Base-by-base conservation (phyloP, 2,888 invertebrate species). In the Erebia ligea region DNA sequence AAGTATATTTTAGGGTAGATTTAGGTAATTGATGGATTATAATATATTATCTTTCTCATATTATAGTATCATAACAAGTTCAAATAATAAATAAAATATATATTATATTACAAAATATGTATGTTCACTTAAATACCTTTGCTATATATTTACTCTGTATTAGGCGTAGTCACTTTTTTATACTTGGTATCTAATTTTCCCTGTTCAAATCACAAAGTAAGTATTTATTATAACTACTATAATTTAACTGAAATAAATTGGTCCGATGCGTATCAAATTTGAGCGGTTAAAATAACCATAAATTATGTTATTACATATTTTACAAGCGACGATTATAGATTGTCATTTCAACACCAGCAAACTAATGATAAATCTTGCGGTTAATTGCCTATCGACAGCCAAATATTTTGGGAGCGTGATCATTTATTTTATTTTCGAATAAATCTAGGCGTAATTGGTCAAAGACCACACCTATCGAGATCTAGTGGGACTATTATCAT, bases 381-480 rank as follows among this genome's bases (percentile, higher is more conserved):
- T 70, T 71, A 79, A 76, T 77, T 74, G 71, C 68, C 68, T 71
- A 73, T 74, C 71, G 75, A 71, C 72, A 76, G 70, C 70, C 73
- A 70, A 76, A 69, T 72, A 73, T 64, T 73, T 64, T 75, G 65
- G 58, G 69, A 76, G 76, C 71, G 75, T 61, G 69, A 68, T 73
- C 76, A 74, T 80, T 76, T 77, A 77, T 78, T 76, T 77, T 75
- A 71, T 76, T 76, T 71, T 69, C 69, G 62, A 78, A 84, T 83
- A 84, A 83, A 85, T 82, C 79, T 80, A 67, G 67, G 70, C 70
- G 79, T 84, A 80, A 83, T 82, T 81, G 70, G 42, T 68, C 50
- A 75, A 70, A 75, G 82, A 84, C 83, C 86, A 85, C 86, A 85
- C 85, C 85, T 82, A 81, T 81, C 77, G 79, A 73, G 69, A 69